Base-by-base conservation (phyloP, 2,888 invertebrate species). In the Erebia aethiops region DNA sequence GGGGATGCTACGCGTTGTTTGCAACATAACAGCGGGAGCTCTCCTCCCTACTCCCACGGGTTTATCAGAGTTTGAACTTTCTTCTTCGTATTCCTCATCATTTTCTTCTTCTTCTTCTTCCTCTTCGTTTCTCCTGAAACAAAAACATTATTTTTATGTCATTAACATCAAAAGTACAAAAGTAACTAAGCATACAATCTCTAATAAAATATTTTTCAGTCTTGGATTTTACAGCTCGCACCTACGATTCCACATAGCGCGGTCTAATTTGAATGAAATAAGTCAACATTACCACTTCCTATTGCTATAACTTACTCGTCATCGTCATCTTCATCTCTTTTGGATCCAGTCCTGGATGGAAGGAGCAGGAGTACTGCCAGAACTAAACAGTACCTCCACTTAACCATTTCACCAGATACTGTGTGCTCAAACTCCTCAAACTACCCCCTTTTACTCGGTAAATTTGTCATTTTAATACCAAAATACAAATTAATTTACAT, bases 391-490 rank as follows among this genome's bases (percentile, higher is more conserved):
- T 77, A 83, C 85, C 88, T 84, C 91, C 91, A 91, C 80, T 87
- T 84, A 70, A 91, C 84, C 92, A 91, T 92, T 77, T 82, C 84
- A 85, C 77, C 76, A 77, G 76, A 74, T 76, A 1, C 16, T 73
- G 75, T 72, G 74, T 69, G 71, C 68, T 71, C 76, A 74, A 74
- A 73, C 76, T 81, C 77, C 72, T 63, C 73, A 77, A 80, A 79
- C 84, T 79, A 73, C 10, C 63, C 80, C 75, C 78, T 75, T 75
- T 70, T 75, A 84, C 85, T 87, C 89, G 78, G 81, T 83, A 80
- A 80, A 88, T 91, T 91, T 91, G 82, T 86, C 92, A 92, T 92
- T 87, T 88, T 91, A 83, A 75, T 76, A 80, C 82, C 81, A 78
- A 87, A 88, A 83, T 78, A 76, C 77, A 79, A n/a, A 72, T 74